Base-by-base conservation (phyloP, 2,797 vertebrate species). In the Aplochiton taeniatus region DNA sequence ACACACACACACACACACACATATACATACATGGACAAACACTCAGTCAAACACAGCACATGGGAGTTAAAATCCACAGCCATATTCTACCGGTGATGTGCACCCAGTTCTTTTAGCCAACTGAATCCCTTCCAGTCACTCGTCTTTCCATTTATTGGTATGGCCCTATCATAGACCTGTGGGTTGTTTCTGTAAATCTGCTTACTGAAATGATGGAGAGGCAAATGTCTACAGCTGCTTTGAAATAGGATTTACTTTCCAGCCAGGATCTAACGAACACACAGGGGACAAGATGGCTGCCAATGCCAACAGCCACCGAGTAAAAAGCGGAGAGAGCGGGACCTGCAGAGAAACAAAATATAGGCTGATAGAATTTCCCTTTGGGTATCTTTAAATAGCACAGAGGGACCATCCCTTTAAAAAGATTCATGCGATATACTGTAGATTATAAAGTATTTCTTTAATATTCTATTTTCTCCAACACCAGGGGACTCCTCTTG, bases 231-330 rank as follows among this genome's bases (percentile, higher is more conserved):
- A 74, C 69, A 69, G 72, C 75, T 75, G 80, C 77, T 82, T 84
- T 90, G 79, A 83, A 84, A 82, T 66, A 81, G 86, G 88, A 88
- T 91, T 90, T 87, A 77, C 43, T 19, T 75, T 73, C 72, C 65
- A 63, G 58, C 49, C 80, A 77, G 81, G 74, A 60, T 75, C 79
- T 81, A 42, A 56, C 54, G 14, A 11, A 56, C 12, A 70, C 65
- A 14, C 64, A 68, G 74, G 74, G 77, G 74, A 1, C 61, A 17
- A 72, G 45, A 82, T 65, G 73, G 76, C 77, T 56, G 9, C 71
- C 68, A 67, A 66, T 57, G 65, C 58, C 66, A 43, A 67, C 63
- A 69, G 66, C 45, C 58, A 68, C 57, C 60, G 61, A 59, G 20
- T 6, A 58, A 20, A 0, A 64, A 70, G 52, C 75, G 3, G 43